A percentile compares a stretch with the other conserved stretches of the same genome.
These are phyloP conservation scores for Meghimatium bilineatum DNA, from an alignment of 2,888 invertebrate genomes.

Conservation along the genomic window DNA sequence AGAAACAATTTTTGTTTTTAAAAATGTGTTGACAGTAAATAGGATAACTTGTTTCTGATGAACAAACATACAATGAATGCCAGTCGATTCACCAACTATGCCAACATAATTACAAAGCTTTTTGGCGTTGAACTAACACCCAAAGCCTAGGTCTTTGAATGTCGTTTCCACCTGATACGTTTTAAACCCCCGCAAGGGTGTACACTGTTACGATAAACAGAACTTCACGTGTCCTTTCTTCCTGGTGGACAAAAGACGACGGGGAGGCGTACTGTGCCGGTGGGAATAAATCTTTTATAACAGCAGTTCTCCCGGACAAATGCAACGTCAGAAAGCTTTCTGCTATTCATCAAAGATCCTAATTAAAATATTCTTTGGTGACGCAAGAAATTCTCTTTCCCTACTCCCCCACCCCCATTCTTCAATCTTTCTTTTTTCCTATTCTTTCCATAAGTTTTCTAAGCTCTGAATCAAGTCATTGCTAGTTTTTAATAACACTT, in stretches of 20 bases:
- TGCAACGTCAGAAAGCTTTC: neutral
- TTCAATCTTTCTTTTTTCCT: neutral
- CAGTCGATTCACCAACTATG: conserved; percentile 26
- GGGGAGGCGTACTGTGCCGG: neutral
- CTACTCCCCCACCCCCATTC: neutral
- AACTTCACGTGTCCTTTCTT: neutral
- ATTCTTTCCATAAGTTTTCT: neutral
- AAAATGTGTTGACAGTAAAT: conserved; percentile 3
- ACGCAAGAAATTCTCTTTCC: neutral
- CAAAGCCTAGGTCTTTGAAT: neutral
- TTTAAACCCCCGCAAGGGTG: no score
- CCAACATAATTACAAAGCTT: conserved; percentile 26
- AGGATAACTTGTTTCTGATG: conserved; percentile 26
- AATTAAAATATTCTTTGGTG: conserved; percentile 7
- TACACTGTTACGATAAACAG: neutral
- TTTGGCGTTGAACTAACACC: neutral
- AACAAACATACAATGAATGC: conserved; percentile 32
- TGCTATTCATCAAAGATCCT: neutral
- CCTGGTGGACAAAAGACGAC: neutral
- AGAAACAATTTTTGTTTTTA: neutral
- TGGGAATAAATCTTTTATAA: neutral
- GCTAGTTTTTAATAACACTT: neutral
- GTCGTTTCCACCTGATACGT: neutral
- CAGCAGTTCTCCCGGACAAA: neutral
- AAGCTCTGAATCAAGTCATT: neutral